phyloP scores from a whole-genome alignment of 2,888 invertebrate genomes.

The Diaperis boleti region DNA sequence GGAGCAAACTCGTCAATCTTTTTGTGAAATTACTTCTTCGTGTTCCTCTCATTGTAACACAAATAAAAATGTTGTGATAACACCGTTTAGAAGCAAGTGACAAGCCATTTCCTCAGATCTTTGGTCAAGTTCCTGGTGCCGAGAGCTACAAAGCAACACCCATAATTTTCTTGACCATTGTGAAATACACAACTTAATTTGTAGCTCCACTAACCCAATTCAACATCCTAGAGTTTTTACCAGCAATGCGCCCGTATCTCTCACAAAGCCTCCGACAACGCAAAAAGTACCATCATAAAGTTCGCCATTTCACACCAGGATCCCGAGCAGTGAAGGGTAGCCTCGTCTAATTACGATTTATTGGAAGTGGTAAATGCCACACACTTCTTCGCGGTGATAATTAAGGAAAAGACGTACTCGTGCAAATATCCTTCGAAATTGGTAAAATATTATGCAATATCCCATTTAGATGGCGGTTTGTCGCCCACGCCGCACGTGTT shows the following conservation, averaged over 20 bases:
- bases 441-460: conserved; percentile 17
- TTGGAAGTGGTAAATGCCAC: conserved; percentile 20
- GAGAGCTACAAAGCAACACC: not conserved
- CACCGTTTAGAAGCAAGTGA: too few species aligned
- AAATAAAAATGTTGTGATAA: conserved; percentile 27
- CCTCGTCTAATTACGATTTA: conserved; percentile 11
- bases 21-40: not conserved
- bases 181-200: conserved; percentile 15
- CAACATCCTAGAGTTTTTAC: not conserved
- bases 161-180: conserved; percentile 4
- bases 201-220: conserved; percentile 28
- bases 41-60: not conserved
- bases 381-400: conserved; percentile 3
- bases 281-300: conserved; percentile 1
- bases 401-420: conserved; percentile 9
- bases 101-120: too few species aligned
- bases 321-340: conserved; percentile 14
- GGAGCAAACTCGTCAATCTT: not conserved
- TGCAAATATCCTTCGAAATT: conserved; percentile 18
- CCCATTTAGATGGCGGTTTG: conserved; percentile 6
- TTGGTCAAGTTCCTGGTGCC: too few species aligned
- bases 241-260: conserved; percentile 13
- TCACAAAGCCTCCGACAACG: conserved; percentile 6
- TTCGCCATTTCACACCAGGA: conserved; percentile 8
- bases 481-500: conserved; percentile 16